Evolutionary conservation across 37 sponge, comb jelly and placozoan species (phyloP), one percentile per base, ranked within the genome.

Genomic region (Chondrilla cf. caribensis): DNA sequence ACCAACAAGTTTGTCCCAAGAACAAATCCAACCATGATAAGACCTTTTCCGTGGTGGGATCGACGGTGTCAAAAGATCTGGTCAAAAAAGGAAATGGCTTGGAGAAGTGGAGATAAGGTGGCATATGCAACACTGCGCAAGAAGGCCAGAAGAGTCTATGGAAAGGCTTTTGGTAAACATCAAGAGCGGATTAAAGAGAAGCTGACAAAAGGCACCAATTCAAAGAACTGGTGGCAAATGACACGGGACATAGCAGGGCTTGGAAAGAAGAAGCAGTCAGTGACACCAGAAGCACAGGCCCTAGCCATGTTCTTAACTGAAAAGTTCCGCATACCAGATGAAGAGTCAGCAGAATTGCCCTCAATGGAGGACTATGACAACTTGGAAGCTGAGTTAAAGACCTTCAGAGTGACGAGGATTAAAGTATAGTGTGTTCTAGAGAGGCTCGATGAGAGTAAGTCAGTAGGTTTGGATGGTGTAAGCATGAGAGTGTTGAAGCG

Each of bases 1-100:
- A 73, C 76, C 76, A 73, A 73, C 41, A 73, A 73, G 44, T 73
- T 19, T 73, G 76, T 73, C 76, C 43, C 76, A 73, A 73, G 9
- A 39, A 9, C 43, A 1, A 73, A 42, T 2, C 3, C 76, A 38
- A 73, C 43, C 2, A 73, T 73, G 76, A 73, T 43, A 1, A 73
- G 43, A 43, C 43, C 76, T 43, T 73, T 73, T 42, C 41, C 76
- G 40, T 73, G 1, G 76, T 73, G 76, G 76, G 42, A 73, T 6
- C 2, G 44, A 3, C 76, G 7, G 24, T 73, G 76, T 37, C 76
- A 40, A 6, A 19, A 73, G 8, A 2, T 6, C 38, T 70, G 71
- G 71, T 38, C 40, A 37, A 31, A 70, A 15, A 73, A 73, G 9
- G 76, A 39, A 40, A 40, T 43, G 21, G 43, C 76, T 40, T 73